These are phyloP conservation scores for Mesitornis unicolor DNA, from an alignment of 2,113 vertebrate genomes.

Conservation along the genomic window DNA sequence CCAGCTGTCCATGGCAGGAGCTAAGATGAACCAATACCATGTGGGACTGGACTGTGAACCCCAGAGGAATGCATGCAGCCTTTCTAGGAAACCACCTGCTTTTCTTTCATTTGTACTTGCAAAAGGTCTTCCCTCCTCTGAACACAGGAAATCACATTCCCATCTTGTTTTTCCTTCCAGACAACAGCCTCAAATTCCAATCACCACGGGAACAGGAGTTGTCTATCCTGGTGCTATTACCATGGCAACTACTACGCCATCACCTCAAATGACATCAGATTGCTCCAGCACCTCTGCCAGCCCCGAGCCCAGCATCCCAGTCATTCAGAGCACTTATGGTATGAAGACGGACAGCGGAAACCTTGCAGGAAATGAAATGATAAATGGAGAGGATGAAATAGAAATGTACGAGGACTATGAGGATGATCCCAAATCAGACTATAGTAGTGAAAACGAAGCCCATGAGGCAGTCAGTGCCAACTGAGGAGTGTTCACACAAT, in stretches of 20 bases:
- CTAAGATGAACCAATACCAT: background rate
- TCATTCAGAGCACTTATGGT: slow-evolving; percentile 97
- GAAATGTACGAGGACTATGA: slow-evolving; percentile 99
- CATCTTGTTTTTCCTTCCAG: slow-evolving; percentile 61
- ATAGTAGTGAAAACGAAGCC: slow-evolving; percentile 97
- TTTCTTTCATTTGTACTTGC: background rate
- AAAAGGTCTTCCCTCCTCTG: background rate
- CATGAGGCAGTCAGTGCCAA: slow-evolving; percentile 94
- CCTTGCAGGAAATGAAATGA: slow-evolving; percentile 83
- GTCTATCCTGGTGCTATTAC: slow-evolving; percentile 96
- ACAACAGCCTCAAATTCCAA: slow-evolving; percentile 96
- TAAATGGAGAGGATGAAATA: slow-evolving; percentile 95
- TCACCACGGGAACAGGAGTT: slow-evolving; percentile 92
- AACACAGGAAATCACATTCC: background rate
- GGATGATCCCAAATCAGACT: slow-evolving; percentile 99
- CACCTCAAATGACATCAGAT: slow-evolving; percentile 98
- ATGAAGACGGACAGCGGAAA: slow-evolving; percentile 91
- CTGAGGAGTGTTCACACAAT: slow-evolving; percentile 82
- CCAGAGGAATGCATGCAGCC: background rate
- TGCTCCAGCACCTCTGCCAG: slow-evolving; percentile 97
- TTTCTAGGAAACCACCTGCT: background rate
- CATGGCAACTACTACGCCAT: slow-evolving; percentile 94
- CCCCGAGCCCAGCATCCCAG: slow-evolving; percentile 95
- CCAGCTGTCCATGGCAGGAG: background rate
- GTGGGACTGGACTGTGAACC: background rate